These are phyloP conservation scores for Naja naja DNA, from an alignment of 2,113 vertebrate genomes.

Conservation along the genomic window DNA sequence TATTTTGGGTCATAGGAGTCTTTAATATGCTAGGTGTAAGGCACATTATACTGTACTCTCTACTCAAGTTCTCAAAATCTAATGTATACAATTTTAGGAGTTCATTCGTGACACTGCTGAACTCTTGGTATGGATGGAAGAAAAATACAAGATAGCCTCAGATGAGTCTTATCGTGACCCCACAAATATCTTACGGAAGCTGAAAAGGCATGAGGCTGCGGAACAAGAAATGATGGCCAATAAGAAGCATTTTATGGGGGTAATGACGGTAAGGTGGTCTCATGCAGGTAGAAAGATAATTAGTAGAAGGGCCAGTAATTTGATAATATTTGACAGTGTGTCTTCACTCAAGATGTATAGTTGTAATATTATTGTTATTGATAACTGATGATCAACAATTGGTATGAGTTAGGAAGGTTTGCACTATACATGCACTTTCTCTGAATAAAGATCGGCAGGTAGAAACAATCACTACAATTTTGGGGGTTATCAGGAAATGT, in stretches of 20 bases:
- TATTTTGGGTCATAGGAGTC: not conserved
- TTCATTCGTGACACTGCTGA: constrained; percentile 80
- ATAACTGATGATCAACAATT: not conserved
- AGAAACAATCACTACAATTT: not conserved
- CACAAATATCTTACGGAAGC: constrained; percentile 76
- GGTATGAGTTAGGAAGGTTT: not conserved
- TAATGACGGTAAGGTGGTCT: constrained; percentile 72
- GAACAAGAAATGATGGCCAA: constrained; percentile 82
- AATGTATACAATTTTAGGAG: constrained; percentile 68
- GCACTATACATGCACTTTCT: not conserved
- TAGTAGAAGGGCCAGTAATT: not conserved
- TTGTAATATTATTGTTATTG: not conserved
- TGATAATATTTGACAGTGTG: not conserved
- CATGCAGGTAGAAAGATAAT: not conserved
- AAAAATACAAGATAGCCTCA: constrained; percentile 78
- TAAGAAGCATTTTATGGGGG: constrained; percentile 69
- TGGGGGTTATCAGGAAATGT: too few species aligned
- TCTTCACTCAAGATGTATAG: not conserved
- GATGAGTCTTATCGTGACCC: constrained; percentile 79
- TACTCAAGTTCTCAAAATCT: not conserved
- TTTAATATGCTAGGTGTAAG: not conserved
- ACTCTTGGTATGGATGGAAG: constrained; percentile 85
- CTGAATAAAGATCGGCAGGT: not conserved
- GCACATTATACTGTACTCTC: fast-evolving
- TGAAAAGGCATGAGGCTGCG: constrained; percentile 79